Base-by-base conservation (phyloP, 2,888 invertebrate species). In the Phaonia tiefii region DNA sequence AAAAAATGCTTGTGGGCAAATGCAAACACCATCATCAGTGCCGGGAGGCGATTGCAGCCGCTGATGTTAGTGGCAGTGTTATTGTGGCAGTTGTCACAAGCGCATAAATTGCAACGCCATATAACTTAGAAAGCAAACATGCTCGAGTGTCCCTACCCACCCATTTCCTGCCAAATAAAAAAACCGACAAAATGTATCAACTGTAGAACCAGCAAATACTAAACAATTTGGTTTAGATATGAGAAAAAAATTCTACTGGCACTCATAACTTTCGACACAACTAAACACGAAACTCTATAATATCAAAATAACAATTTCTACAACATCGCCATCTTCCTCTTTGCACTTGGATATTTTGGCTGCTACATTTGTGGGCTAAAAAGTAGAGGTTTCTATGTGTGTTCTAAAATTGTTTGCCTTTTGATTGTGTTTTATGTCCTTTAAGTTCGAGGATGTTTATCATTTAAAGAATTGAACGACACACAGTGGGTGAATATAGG, bases 31-130 rank as follows among this genome's bases (percentile, higher is more conserved):
- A 42, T 37, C 42, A 22, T 63, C 63, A 63, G 42, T 63, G 39
- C 42, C 42, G 31, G 4, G 31, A n/a, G 63, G 17, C 17, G 10
- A 17, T 10, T 10, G 39, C 60, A 60, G 20, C 60, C 37, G 39
- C n/a, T 20, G 20, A 7, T 46, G 49, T 54, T 54, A 10, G 44
- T 44, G 13, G 44, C n/a, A 13, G 67, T 69, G 75, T 75, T 81
- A 69, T 75, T 75, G 67, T 81, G 78, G 67, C 72, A 75, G 78
- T 81, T 81, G 75, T 75, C 78, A 72, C 75, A 81, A 81, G 72
- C 69, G 78, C 72, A 81, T 75, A 81, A 81, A 81, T 81, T 81
- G 81, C 75, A 78, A 75, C 37, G 78, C 75, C 81, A 81, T 81
- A 17, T 75, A 72, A 78, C 71, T 78, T 81, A 72, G 63, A 75